Percentiles rank a stretch among this genome's conserved stretches.
Evolutionary conservation across 2,113 vertebrate genomes (phyloP).

Genomic region (Prietella phreatophila): DNA sequence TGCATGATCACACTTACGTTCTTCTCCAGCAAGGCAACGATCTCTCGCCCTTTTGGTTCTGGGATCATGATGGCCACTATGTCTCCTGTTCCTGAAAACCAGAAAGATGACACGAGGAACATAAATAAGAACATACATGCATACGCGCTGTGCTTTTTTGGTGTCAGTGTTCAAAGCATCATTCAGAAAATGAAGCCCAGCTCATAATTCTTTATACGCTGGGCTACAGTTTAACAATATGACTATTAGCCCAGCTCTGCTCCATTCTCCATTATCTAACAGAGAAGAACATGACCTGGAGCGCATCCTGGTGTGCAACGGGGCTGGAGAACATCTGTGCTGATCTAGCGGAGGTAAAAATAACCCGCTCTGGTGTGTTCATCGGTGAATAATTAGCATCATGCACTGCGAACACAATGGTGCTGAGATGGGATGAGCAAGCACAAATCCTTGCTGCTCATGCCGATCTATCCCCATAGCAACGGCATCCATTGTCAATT

Average conservation of each 20-base stretch:
- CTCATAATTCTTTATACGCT: neutral
- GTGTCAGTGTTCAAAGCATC: neutral
- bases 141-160: neutral
- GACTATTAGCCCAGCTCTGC: neutral
- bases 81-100: constrained; percentile 80
- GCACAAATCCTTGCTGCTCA: neutral
- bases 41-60: constrained; percentile 90
- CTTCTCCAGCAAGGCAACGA: constrained; percentile 84
- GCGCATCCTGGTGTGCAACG: neutral
- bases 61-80: constrained; percentile 97
- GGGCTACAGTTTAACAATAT: too few relatives aligned
- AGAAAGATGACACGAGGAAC: neutral
- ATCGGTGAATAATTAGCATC: constrained; percentile 30
- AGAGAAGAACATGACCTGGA: neutral
- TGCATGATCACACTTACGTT: constrained; percentile 83
- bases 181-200: neutral
- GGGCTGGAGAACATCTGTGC: neutral
- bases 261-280: neutral
- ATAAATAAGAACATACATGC: neutral
- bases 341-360: constrained; percentile 26
- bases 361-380: neutral
- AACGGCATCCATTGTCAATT: constrained; percentile 11
- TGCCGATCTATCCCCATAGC: constrained; percentile 4
- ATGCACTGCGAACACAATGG: neutral
- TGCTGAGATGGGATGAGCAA: neutral